phyloP scores from a whole-genome alignment of 2,113 vertebrate genomes.

The Corapipo altera region DNA sequence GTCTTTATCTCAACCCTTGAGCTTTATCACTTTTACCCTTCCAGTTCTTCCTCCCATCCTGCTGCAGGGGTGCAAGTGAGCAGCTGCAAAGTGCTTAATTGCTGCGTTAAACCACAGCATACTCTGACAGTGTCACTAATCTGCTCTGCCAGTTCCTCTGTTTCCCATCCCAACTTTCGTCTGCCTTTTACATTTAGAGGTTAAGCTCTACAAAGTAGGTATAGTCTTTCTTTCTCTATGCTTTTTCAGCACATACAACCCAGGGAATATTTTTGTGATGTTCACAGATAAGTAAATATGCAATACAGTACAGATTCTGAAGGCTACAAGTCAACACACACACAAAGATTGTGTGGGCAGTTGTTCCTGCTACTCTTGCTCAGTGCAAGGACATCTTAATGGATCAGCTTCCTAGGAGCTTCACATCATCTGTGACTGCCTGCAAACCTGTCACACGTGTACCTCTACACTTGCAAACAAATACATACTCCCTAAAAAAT shows the following conservation, averaged over 20 bases:
- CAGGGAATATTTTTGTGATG: not conserved
- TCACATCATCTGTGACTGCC: not conserved
- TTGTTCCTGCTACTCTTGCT: not conserved
- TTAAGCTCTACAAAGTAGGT: not conserved
- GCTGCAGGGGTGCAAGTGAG: fast-evolving
- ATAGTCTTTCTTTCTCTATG: not conserved
- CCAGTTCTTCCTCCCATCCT: not conserved
- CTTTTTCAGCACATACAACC: not conserved
- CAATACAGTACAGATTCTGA: not conserved
- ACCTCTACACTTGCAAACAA: not conserved
- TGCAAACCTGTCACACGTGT: not conserved
- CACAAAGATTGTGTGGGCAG: not conserved
- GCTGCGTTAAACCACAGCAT: not conserved
- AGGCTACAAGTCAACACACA: not conserved
- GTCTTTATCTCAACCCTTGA: not conserved
- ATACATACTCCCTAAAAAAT: not conserved
- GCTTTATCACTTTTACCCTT: not conserved
- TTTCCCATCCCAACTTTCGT: not conserved
- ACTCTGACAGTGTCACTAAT: not conserved
- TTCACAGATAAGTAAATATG: not conserved
- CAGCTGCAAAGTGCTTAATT: not conserved
- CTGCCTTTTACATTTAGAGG: not conserved
- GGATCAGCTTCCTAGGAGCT: not conserved
- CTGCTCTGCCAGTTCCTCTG: not conserved
- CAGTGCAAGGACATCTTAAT: not conserved